Percentiles rank a stretch among this genome's conserved stretches.
phyloP scores from a whole-genome alignment of 2,113 vertebrate genomes.

The Recurvirostra avosetta region DNA sequence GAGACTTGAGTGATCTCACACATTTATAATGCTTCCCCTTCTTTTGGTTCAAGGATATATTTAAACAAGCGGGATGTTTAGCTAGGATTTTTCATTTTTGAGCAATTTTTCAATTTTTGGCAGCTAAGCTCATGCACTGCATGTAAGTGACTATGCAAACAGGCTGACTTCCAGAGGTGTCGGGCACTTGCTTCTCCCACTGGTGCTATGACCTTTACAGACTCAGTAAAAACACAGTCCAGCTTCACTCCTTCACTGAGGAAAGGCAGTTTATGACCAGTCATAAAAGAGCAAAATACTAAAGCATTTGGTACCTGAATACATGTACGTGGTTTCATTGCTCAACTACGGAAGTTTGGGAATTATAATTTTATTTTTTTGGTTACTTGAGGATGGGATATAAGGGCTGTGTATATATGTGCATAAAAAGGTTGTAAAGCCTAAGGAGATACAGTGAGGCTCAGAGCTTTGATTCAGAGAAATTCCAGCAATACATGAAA shows the following conservation, averaged over 20 bases:
- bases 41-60: background rate
- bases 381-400: background rate
- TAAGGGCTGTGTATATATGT: background rate
- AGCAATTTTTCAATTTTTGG: background rate
- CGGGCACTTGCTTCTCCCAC: background rate
- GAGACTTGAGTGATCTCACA: background rate
- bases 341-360: background rate
- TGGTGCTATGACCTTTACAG: background rate
- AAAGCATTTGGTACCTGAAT: background rate
- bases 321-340: background rate
- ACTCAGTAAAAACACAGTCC: background rate
- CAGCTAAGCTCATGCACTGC: background rate
- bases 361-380: background rate
- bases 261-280: background rate
- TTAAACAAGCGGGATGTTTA: background rate
- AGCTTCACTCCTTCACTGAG: background rate
- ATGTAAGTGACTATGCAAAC: background rate
- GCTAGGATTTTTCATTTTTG: background rate
- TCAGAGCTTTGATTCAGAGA: background rate
- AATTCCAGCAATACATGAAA: background rate
- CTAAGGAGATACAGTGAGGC: background rate
- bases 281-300: background rate
- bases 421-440: background rate
- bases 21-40: background rate
- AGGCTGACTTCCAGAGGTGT: background rate